Evolutionary conservation across 2,888 invertebrate genomes (phyloP).

Genomic region (Limnephilus lunatus): DNA sequence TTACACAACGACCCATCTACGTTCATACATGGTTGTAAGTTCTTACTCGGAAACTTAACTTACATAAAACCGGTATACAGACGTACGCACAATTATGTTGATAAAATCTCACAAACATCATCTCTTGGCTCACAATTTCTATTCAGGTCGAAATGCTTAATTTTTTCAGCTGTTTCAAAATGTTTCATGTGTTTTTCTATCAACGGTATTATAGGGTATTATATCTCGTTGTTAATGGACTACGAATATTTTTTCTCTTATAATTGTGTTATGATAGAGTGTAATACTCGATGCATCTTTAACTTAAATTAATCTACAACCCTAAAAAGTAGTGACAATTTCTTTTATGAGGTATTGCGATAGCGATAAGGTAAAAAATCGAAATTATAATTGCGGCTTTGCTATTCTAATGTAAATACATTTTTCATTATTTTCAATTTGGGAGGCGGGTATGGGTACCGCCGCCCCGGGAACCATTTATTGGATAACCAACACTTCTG

Average conservation of each 20-base stretch:
- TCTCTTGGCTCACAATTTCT: background rate
- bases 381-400: too few relatives aligned
- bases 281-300: background rate
- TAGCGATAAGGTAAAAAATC: too few relatives aligned
- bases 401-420: too few relatives aligned
- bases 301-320: background rate
- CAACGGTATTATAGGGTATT: background rate
- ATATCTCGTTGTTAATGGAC: background rate
- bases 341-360: background rate
- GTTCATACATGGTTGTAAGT: background rate
- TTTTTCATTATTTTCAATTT: too few relatives aligned
- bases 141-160: background rate
- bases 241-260: background rate
- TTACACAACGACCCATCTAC: background rate
- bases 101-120: background rate
- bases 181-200: background rate
- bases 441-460: too few relatives aligned
- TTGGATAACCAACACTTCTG: too few relatives aligned
- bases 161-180: background rate
- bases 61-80: background rate
- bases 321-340: background rate
- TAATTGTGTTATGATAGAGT: background rate
- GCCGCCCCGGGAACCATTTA: too few relatives aligned
- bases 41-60: background rate
- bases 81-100: background rate